Evolutionary conservation across 2,113 vertebrate species (phyloP).

Genomic region (Pterophyllum scalare): DNA sequence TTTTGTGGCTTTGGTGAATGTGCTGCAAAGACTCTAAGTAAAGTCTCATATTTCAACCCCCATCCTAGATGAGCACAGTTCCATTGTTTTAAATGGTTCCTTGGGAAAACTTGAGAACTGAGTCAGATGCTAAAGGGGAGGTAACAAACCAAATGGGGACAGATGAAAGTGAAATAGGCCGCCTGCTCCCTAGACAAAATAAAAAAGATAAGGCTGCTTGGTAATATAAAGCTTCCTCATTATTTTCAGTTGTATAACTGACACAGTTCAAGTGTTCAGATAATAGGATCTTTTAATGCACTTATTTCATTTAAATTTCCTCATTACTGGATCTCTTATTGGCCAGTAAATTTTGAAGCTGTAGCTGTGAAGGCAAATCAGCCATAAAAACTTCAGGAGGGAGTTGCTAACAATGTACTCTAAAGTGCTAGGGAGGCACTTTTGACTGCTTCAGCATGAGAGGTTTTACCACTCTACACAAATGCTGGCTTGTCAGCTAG

Average conservation of each 20-base stretch:
- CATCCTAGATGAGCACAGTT: not conserved
- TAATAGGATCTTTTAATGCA: constrained; percentile 15
- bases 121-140: not conserved
- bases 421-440: not conserved
- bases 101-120: not conserved
- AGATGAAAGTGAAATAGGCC: not conserved
- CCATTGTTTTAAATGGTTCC: not conserved
- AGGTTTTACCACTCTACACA: not conserved
- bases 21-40: not conserved
- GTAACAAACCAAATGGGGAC: not conserved
- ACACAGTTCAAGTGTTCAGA: not conserved
- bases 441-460: not conserved
- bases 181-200: not conserved
- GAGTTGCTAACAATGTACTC: not conserved
- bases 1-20: not conserved
- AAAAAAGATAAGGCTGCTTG: not conserved
- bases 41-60: not conserved
- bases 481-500: not conserved
- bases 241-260: not conserved
- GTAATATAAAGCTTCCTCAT: constrained; percentile 5
- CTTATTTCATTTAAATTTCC: constrained; percentile 29
- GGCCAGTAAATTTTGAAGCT: not conserved
- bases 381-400: not conserved
- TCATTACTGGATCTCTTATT: constrained; percentile 8
- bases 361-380: not conserved